These are phyloP conservation scores for Hycleus cichorii DNA, from an alignment of 1,140 invertebrate species.

Conservation along the genomic window DNA sequence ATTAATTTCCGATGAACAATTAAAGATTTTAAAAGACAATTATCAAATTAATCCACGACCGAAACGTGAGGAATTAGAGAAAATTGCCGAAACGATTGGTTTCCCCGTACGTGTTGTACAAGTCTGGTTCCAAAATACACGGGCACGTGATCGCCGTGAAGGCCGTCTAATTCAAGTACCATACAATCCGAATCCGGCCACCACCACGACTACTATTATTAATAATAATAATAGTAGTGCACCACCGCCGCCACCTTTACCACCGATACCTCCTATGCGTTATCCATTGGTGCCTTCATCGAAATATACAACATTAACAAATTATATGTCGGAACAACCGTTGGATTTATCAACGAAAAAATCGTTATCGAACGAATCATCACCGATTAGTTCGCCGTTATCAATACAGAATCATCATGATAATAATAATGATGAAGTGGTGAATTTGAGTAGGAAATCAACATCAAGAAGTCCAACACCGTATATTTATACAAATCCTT, in stretches of 20 bases:
- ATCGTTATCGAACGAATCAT: slow-evolving; percentile 48
- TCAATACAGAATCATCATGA: slow-evolving; percentile 50
- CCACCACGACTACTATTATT: background rate
- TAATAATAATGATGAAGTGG: slow-evolving; percentile 54
- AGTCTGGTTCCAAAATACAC: slow-evolving; percentile 97
- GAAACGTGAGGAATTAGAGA: slow-evolving; percentile 84
- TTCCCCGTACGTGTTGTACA: slow-evolving; percentile 91
- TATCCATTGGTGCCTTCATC: slow-evolving; percentile 21
- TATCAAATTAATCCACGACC: slow-evolving; percentile 87
- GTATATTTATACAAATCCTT: slow-evolving; percentile 43
- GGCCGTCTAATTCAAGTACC: slow-evolving; percentile 53
- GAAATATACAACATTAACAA: slow-evolving; percentile 23
- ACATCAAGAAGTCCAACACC: slow-evolving; percentile 52
- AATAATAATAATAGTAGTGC: background rate
- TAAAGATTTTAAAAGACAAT: slow-evolving; percentile 77
- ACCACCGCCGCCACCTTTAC: too few relatives aligned
- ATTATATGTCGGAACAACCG: slow-evolving; percentile 63
- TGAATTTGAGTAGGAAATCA: slow-evolving; percentile 63
- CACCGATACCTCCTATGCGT: slow-evolving; percentile 1
- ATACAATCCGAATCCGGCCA: slow-evolving; percentile 33
- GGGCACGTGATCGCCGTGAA: slow-evolving; percentile 81
- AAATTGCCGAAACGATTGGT: slow-evolving; percentile 82
- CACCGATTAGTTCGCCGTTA: slow-evolving; percentile 52
- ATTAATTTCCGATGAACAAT: slow-evolving; percentile 88
- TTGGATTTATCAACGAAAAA: slow-evolving; percentile 82